phyloP scores from a whole-genome alignment of 2,113 vertebrate genomes.

The Micronycteris hirsuta region DNA sequence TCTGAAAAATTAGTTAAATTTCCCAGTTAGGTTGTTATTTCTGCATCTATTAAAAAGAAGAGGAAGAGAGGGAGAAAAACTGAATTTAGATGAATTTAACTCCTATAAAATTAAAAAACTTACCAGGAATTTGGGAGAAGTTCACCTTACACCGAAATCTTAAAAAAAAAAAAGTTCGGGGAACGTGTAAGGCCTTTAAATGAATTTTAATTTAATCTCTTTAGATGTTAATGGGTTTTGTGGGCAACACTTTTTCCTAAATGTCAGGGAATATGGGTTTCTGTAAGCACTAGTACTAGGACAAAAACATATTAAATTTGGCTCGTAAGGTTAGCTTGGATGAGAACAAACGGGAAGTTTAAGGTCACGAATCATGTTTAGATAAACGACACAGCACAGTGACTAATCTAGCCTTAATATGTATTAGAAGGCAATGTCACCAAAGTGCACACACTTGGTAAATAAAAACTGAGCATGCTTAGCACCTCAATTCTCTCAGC shows the following conservation, averaged over 20 bases:
- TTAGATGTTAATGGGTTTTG: constrained; percentile 62
- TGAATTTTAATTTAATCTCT: constrained; percentile 59
- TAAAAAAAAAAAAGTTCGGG: constrained; percentile 44
- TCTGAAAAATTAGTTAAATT: background rate
- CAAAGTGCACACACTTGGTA: background rate
- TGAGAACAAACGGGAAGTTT: constrained; percentile 66
- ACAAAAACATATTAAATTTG: constrained; percentile 63
- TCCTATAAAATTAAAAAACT: background rate
- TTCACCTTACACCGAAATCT: constrained; percentile 39
- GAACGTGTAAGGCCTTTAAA: constrained; percentile 7
- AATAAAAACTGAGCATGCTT: background rate
- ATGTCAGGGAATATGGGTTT: constrained; percentile 59
- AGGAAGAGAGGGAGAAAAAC: background rate
- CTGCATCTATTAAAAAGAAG: background rate
- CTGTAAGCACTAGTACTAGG: constrained; percentile 32
- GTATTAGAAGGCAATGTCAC: background rate
- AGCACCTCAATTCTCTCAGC: background rate
- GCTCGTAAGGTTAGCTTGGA: constrained; percentile 40
- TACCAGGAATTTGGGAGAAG: constrained; percentile 13
- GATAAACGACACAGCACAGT: constrained; percentile 39
- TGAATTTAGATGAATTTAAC: background rate
- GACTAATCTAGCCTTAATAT: constrained; percentile 46
- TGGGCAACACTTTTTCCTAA: constrained; percentile 43
- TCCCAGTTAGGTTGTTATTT: background rate
- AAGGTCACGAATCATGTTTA: constrained; percentile 66